These are phyloP conservation scores for Syritta pipiens DNA, from an alignment of 2,888 invertebrate species.

Conservation along the genomic window DNA sequence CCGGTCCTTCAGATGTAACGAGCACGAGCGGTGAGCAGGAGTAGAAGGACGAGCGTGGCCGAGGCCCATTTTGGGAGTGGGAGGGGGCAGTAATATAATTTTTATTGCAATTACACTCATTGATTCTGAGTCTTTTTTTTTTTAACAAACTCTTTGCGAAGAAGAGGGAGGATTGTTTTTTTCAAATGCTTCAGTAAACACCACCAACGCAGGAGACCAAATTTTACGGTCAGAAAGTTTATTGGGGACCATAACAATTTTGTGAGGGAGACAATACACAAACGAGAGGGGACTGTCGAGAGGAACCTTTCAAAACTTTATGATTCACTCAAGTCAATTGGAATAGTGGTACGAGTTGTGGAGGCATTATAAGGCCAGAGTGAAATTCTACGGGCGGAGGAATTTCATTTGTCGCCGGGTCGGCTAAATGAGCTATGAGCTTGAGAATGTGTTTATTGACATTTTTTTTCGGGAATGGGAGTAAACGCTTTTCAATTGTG, in stretches of 20 bases:
- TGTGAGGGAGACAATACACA: constrained; percentile 46
- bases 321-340: constrained; percentile 36
- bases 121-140: constrained; percentile 45
- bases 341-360: constrained; percentile 4
- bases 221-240: constrained; percentile 47
- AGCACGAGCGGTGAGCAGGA: too few species aligned
- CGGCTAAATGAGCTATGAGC: too few species aligned
- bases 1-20: constrained; percentile 12
- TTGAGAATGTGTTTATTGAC: too few species aligned
- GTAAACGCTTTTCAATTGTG: too few species aligned
- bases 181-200: too few species aligned
- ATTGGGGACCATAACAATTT: constrained; percentile 51
- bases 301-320: constrained; percentile 32
- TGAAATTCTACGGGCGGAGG: too few species aligned
- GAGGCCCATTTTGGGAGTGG: neutral
- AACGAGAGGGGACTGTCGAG: neutral
- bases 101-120: constrained; percentile 64
- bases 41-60: neutral
- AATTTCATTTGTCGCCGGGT: too few species aligned
- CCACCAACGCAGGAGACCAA: too few species aligned
- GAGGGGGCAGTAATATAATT: constrained; percentile 38
- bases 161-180: too few species aligned
- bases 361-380: neutral
- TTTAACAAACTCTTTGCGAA: too few species aligned
- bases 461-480: too few species aligned